Evolutionary conservation across 2,888 invertebrate species (phyloP).

Genomic region (Caenorhabditis doughertyi): DNA sequence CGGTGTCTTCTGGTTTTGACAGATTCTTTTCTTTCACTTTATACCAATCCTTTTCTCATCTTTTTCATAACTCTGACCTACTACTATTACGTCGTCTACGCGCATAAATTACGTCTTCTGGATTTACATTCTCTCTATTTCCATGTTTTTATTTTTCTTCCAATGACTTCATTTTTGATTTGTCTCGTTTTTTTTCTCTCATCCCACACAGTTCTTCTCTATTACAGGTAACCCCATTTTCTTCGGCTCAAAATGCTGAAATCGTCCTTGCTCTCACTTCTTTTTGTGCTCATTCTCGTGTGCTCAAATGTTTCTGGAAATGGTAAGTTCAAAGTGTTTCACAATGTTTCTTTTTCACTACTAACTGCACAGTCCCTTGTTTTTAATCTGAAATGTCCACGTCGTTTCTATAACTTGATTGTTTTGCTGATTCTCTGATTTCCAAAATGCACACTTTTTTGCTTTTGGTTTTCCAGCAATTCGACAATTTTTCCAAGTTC

Average conservation of each 20-base stretch:
- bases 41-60: background rate
- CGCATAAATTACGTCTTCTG: conserved; percentile 29
- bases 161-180: conserved; percentile 16
- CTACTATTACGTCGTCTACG: conserved; percentile 29
- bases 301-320: conserved; percentile 25
- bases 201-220: background rate
- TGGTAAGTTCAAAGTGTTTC: conserved; percentile 8
- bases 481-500: conserved; percentile 28
- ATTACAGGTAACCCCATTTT: conserved; percentile 27
- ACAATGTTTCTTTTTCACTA: background rate
- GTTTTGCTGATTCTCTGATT: conserved; percentile 13
- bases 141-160: conserved; percentile 12
- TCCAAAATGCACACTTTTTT: conserved; percentile 30
- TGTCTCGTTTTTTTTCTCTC: background rate
- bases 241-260: conserved; percentile 36
- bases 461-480: conserved; percentile 42
- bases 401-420: conserved; percentile 10
- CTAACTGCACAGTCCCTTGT: background rate
- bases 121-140: conserved; percentile 18
- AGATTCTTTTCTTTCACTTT: background rate
- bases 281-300: conserved; percentile 18
- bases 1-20: conserved; percentile 1
- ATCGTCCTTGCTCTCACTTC: conserved; percentile 33
- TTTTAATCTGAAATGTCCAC: conserved; percentile 29
- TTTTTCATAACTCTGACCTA: background rate